Base-by-base conservation (phyloP, 2,797 vertebrate genomes). In the Cichlasoma orientale region DNA sequence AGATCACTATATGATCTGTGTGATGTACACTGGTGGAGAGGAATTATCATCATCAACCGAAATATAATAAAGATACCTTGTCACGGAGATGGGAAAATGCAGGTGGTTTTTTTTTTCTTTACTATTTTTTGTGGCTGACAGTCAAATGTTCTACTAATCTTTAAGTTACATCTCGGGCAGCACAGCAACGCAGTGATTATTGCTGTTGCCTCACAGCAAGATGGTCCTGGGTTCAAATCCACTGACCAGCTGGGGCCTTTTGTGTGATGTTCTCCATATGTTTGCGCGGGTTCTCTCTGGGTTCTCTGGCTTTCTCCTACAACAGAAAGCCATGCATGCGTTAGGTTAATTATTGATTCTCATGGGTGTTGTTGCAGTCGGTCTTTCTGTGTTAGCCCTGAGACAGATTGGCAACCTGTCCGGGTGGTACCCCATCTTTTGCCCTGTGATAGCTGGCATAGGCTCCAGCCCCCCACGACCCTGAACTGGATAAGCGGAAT, bases 1-100 rank as follows among this genome's bases (percentile, higher is more conserved):
- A 2, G 59, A 36, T 66, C 23, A 27, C 25, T 2, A 27, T 66
- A 44, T 66, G 61, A 73, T 78, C 53, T 79, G 52, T 61, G 31
- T 86, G 81, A 84, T 72, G 58, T 71, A 59, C 3, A 14, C 56
- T 38, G 59, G 33, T 75, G 71, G 27, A 75, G 56, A 57, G 74
- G 76, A 70, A 68, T 38, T 57, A 76, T 66, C 71, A 73, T 91
- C 14, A 76, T 68, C 61, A 82, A 82, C 81, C 16, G 21, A 71
- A 82, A 83, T 72, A 73, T 19, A 19, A 31, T 25, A 44, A 58
- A 27, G 33, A 69, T 74, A 19, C 27, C 44, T 44, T 41, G 56
- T 36, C 19, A 21, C 1, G 1, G 8, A 33, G 41, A 58, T 50
- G 41, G 41, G 23, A 29, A 66, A 66, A 47, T 47, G 5, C 61